Evolutionary conservation across 2,113 vertebrate species (phyloP).

Genomic region (Malurus cyaneus): DNA sequence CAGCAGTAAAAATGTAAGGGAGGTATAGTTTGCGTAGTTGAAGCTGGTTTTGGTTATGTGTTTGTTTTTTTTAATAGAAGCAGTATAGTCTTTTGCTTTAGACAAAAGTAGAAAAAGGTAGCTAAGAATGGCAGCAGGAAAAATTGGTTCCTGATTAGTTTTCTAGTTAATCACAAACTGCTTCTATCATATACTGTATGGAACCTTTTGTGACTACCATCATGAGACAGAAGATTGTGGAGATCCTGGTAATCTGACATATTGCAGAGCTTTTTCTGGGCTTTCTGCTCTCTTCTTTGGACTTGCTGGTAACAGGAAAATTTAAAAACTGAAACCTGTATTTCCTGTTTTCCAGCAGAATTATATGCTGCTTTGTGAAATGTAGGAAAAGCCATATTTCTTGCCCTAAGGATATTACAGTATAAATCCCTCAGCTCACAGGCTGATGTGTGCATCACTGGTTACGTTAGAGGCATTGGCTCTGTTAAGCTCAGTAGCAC

Average conservation of each 20-base stretch:
- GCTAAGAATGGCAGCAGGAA: neutral
- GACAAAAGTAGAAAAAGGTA: neutral
- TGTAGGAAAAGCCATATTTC: neutral
- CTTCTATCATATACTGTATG: neutral
- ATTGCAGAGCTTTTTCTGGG: neutral
- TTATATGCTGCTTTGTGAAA: neutral
- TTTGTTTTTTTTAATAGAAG: neutral
- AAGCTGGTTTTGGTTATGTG: neutral
- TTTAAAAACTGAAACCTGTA: neutral
- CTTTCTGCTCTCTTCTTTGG: neutral
- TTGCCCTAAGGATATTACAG: neutral
- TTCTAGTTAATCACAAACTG: neutral
- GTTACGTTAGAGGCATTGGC: accelerated
- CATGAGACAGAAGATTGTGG: neutral
- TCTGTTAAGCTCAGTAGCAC: neutral
- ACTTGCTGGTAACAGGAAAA: neutral
- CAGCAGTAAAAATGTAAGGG: neutral
- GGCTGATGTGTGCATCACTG: neutral
- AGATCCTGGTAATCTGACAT: neutral
- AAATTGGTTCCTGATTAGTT: neutral
- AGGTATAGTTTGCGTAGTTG: neutral
- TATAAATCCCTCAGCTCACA: neutral
- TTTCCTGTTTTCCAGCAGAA: constrained; percentile 14
- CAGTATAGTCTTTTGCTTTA: neutral
- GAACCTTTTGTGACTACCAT: neutral